Evolutionary conservation across 2,113 vertebrate genomes (phyloP).

Genomic region (Datnioides undecimradiatus): DNA sequence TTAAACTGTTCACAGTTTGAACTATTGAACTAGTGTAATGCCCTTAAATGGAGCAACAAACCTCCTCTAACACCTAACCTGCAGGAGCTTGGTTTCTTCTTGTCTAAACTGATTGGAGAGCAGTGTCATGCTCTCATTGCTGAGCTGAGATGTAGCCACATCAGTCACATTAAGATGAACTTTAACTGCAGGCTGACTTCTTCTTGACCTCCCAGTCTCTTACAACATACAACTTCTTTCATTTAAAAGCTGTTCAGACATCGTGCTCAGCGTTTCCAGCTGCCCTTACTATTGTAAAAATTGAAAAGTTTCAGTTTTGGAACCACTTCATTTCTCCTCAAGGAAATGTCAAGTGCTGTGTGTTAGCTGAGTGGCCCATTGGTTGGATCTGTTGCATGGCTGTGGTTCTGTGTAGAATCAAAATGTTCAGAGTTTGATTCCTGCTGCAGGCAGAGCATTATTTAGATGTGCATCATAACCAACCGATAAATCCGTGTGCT

Average conservation of each 20-base stretch:
- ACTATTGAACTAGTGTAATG: too few species aligned
- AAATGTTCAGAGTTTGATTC: background rate
- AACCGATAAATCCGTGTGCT: background rate
- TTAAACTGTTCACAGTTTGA: too few species aligned
- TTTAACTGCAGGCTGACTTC: too few species aligned
- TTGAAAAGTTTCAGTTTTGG: background rate
- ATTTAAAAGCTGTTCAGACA: too few species aligned
- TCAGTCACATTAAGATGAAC: too few species aligned
- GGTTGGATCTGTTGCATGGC: background rate
- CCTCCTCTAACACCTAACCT: too few species aligned
- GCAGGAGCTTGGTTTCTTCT: too few species aligned
- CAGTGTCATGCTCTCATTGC: too few species aligned
- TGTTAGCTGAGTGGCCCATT: background rate
- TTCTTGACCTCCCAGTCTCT: too few species aligned
- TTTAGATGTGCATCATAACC: background rate
- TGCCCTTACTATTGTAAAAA: background rate
- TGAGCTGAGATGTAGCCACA: too few species aligned
- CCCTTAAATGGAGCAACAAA: too few species aligned
- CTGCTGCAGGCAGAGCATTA: background rate
- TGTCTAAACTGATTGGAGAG: too few species aligned
- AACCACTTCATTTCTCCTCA: background rate
- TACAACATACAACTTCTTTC: background rate
- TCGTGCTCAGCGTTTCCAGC: background rate
- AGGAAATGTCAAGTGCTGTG: background rate
- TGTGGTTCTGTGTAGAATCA: background rate